Conservation (phyloP, 2,797 vertebrate species). For the Lutjanus campechanus region DNA sequence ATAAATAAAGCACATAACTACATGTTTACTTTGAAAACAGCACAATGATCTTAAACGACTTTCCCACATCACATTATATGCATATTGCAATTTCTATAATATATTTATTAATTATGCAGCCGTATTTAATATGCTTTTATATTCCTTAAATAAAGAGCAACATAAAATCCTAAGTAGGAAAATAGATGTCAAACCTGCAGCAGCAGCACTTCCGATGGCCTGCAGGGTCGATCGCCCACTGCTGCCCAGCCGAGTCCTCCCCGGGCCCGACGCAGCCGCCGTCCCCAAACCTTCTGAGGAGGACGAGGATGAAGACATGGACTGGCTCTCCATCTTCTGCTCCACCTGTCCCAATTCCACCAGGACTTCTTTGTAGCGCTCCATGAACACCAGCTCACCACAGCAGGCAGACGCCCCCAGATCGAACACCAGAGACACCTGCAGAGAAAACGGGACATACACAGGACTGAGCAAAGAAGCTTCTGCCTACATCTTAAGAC, state of each 20-base stretch:
- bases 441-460: conserved; percentile 23
- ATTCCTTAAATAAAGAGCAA: neutral
- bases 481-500: neutral
- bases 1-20: neutral
- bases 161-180: neutral
- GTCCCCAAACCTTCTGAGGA: conserved; percentile 86
- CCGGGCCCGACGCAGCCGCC: conserved; percentile 32
- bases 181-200: conserved; percentile 88
- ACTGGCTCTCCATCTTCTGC: conserved; percentile 93
- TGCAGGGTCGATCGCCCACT: conserved; percentile 93
- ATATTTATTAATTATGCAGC: too few relatives aligned
- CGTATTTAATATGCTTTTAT: neutral
- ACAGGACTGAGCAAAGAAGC: neutral
- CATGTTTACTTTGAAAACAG: neutral
- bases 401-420: conserved; percentile 88
- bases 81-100: too few relatives aligned
- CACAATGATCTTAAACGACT: neutral
- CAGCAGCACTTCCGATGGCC: conserved; percentile 95
- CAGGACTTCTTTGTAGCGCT: conserved; percentile 92
- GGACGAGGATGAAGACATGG: conserved; percentile 84
- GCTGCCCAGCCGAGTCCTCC: conserved; percentile 83
- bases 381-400: conserved; percentile 94
- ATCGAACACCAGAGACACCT: conserved; percentile 94
- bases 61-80: neutral
- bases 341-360: conserved; percentile 91